Evolutionary conservation across 2,797 vertebrate genomes (phyloP).

Genomic region (Triplophysa bombifrons): DNA sequence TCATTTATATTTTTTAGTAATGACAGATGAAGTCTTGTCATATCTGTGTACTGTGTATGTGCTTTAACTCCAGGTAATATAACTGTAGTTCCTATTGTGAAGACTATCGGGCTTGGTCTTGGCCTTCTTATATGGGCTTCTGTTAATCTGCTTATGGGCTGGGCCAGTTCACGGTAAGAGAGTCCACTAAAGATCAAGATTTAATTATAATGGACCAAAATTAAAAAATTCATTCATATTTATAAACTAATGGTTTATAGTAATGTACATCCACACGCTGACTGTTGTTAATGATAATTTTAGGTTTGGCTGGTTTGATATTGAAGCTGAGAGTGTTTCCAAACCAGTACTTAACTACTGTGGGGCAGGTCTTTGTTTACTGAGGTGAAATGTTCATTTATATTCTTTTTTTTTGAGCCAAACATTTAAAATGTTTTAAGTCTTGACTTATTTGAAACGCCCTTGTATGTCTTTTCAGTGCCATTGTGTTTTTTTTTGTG

Average conservation of each 20-base stretch:
- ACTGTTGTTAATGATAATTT: slow-evolving; percentile 5
- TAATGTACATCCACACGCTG: background rate
- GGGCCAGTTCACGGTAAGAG: slow-evolving; percentile 62
- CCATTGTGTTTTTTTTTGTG: slow-evolving; percentile 65
- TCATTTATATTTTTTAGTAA: background rate
- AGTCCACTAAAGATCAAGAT: background rate
- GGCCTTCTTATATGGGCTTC: slow-evolving; percentile 58
- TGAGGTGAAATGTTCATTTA: slow-evolving; percentile 51
- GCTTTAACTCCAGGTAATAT: slow-evolving; percentile 74
- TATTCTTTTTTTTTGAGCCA: background rate
- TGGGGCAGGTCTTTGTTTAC: slow-evolving; percentile 60
- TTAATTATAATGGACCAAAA: background rate
- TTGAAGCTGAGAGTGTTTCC: slow-evolving; percentile 54
- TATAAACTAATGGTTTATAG: background rate
- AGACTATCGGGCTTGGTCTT: slow-evolving; percentile 85
- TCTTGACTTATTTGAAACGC: background rate
- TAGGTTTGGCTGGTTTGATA: slow-evolving; percentile 64
- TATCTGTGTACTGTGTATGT: background rate
- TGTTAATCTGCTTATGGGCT: slow-evolving; percentile 62
- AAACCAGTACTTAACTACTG: slow-evolving; percentile 56
- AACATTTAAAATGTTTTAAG: background rate
- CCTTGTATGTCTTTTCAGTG: slow-evolving; percentile 43
- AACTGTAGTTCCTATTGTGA: slow-evolving; percentile 83
- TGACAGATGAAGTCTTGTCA: background rate
- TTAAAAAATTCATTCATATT: background rate